Evolutionary conservation across 2,797 vertebrate genomes (phyloP), one percentile per base, ranked within the genome.

Genomic region (Sebastiscus albofasciatus): DNA sequence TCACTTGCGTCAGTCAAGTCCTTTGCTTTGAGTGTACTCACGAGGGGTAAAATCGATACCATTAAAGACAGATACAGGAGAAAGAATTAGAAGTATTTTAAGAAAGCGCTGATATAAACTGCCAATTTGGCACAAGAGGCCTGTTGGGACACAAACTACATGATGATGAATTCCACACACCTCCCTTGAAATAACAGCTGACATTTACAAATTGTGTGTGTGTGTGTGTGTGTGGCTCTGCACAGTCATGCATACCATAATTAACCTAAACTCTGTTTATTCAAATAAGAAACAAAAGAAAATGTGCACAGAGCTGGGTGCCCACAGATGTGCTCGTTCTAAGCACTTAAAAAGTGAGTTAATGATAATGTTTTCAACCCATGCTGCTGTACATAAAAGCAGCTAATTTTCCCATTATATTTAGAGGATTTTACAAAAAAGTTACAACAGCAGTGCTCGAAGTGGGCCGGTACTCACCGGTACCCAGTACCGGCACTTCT

Each of bases 291-390:
- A 79, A 20, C 6, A 74, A 73, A 69, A 55, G 8, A 33, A 79
- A 20, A 4, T 11, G 13, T 14, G 9, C 10, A 20, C 58, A n/a
- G 4, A 69, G 20, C 18, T 7, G 1, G 1, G 9, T n/a, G 31
- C 31, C 18, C 42, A 27, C 54, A 62, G 9, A 42, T 34, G 2
- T 68, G 7, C 7, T 81, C 4, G 26, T 64, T 55, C 49, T n/a
- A 9, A 70, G 26, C 70, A 27, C 55, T 14, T 52, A 20, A 33
- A 33, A 64, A 68, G 55, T 75, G 16, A 69, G 66, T 31, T 67
- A 71, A 58, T 80, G 27, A 73, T 31, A 49, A 14, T 75, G 20
- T 77, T 73, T 73, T 55, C n/a, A 13, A 67, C 42, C 58, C 77
- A 42, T 80, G 66, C 27, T 24, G 72, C 5, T 29, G 11, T 12